These are phyloP conservation scores for Hyposmocoma kahamanoa DNA, from an alignment of 1,140 invertebrate species.

Conservation along the genomic window DNA sequence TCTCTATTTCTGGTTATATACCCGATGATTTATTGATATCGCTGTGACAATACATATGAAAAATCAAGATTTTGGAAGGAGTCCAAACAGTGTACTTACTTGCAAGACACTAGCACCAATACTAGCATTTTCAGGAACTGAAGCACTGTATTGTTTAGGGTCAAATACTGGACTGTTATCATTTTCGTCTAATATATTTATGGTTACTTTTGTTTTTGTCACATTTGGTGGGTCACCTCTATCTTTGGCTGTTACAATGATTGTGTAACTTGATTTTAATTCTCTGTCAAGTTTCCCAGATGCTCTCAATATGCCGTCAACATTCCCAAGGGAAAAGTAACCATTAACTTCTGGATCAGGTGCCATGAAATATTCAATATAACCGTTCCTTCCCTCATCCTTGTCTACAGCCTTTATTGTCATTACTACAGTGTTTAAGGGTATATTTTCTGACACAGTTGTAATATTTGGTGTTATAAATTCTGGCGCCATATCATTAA, in stretches of 20 bases:
- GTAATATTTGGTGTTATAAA: slow-evolving; percentile 90
- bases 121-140: slow-evolving; percentile 93
- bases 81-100: slow-evolving; percentile 70
- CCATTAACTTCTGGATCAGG: slow-evolving; percentile 72
- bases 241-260: slow-evolving; percentile 90
- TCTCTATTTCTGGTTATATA: no score
- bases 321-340: slow-evolving; percentile 88
- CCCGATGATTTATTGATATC: no score
- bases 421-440: slow-evolving; percentile 92
- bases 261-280: slow-evolving; percentile 83
- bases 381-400: slow-evolving; percentile 95
- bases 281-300: slow-evolving; percentile 90
- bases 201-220: slow-evolving; percentile 80
- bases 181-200: slow-evolving; percentile 92
- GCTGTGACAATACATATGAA: no score
- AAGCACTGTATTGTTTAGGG: slow-evolving; percentile 89
- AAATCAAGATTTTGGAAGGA: no score
- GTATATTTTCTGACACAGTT: slow-evolving; percentile 87
- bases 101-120: slow-evolving; percentile 92
- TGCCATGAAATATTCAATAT: slow-evolving; percentile 89
- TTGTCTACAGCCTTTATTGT: slow-evolving; percentile 92
- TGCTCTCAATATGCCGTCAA: slow-evolving; percentile 90
- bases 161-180: slow-evolving; percentile 95
- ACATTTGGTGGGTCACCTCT: slow-evolving; percentile 88
- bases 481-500: slow-evolving; percentile 95